Conservation (phyloP, 2,888 invertebrate species). For the Troides helena region DNA sequence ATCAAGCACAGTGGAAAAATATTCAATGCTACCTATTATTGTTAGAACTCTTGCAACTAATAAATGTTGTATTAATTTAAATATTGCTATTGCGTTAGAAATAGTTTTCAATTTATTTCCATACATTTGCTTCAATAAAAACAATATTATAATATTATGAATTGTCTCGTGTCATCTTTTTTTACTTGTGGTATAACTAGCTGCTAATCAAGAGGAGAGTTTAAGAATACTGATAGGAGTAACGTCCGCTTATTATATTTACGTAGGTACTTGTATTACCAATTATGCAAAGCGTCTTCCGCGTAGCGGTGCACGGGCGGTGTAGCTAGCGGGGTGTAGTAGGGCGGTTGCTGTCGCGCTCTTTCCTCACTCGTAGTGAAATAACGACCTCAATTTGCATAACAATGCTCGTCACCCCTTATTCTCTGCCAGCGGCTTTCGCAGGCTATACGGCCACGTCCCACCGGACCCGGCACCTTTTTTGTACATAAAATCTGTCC, state of each 20-base stretch:
- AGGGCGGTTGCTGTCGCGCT: constrained; percentile 70
- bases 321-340: constrained; percentile 49
- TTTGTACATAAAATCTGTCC: constrained; percentile 60
- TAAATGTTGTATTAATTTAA: no score
- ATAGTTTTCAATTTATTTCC: no score
- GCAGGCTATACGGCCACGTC: constrained; percentile 65
- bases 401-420: constrained; percentile 80
- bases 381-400: constrained; percentile 81
- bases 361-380: constrained; percentile 78
- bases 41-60: no score
- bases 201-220: background rate
- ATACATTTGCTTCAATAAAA: no score
- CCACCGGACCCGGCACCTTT: constrained; percentile 70
- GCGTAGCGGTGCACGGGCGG: constrained; percentile 63
- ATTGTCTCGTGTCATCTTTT: no score
- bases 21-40: background rate
- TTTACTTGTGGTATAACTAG: background rate
- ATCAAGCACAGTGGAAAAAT: constrained; percentile 6
- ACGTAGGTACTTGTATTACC: constrained; percentile 71
- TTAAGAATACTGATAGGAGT: constrained; percentile 17
- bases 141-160: no score
- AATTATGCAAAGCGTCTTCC: constrained; percentile 79
- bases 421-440: constrained; percentile 74
- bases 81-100: no score
- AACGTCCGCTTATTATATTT: constrained; percentile 46